Base-by-base conservation (phyloP, 2,888 invertebrate genomes). In the Eupeodes latifasciatus region DNA sequence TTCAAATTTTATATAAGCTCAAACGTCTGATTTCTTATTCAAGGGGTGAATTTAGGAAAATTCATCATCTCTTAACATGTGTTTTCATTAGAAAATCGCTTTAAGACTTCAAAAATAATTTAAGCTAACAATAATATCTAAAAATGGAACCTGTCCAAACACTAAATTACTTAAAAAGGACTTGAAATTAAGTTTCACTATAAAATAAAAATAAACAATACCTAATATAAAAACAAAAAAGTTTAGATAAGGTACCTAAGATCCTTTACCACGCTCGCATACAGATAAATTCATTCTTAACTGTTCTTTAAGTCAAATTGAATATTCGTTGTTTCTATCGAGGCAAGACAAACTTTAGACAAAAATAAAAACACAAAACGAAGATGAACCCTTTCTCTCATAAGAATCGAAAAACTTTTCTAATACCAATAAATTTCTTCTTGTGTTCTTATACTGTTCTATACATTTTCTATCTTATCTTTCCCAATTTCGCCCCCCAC, bases 401-500 rank as follows among this genome's bases (percentile, higher is more conserved):
- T 27, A 27, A n/a, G 81, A 78, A 67, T 49, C 40, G 76, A 16
- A 81, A 77, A 85, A 85, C 71, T 87, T 83, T 87, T 75, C 83
- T 83, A 79, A 87, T 87, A 80, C 86, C 76, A 76, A 83, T 79
- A 87, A 87, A 72, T 87, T 83, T 78, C 64, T 47, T 76, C 47
- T 71, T 72, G 76, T 72, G 61, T 64, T 34, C 57, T 16, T 55
- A 14, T 47, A 47, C 69, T 78, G n/a, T 16, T 36, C 19, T 19
- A 19, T 27, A 27, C 40, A 6, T 40, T 40, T 64, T 55, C n/a
- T 62, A 27, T 27, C 55, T 71, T 86, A 75, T 82, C 86, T 71
- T 11, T 34, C 69, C 55, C 27, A 12, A 19, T 19, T 19, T 19
- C 19, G 7, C 12, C 3, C 27, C 27, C 27, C n/a, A n/a, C n/a